Evolutionary conservation across 2,797 vertebrate species (phyloP), one percentile per base, ranked within the genome.

Genomic region (Anabas testudineus): DNA sequence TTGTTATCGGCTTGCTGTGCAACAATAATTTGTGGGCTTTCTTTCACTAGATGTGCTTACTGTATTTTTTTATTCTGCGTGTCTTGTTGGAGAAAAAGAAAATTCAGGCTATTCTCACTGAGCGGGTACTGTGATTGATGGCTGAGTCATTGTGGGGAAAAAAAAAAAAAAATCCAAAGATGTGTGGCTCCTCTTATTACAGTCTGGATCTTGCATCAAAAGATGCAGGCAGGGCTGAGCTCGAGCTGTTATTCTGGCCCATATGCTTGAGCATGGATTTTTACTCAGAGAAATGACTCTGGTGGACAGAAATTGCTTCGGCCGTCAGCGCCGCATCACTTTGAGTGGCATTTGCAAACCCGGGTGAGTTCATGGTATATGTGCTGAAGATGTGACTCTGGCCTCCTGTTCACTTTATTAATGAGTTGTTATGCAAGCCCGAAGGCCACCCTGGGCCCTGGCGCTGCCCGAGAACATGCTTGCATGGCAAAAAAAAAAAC

Each of bases 381-480:
- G 81, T 88, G 86, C 87, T 90, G 85, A 86, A 87, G 81, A 85
- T 75, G 81, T 78, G 83, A 82, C 80, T 87, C 75, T 32, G 71
- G 71, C 52, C 74, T 46, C 47, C 70, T 10, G 51, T 80, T 76
- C 84, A 81, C 90, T 87, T 90, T 88, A 90, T 90, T 91, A 90
- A 92, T 84, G 74, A 92, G 76, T 79, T 76, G 78, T 90, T 88
- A 83, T 14, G 63, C 88, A 56, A 84, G 81, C 85, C 86, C 80
- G 56, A 76, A 75, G 87, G 74, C 67, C 30, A 43, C 46, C 58
- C 39, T 4, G 12, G 70, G 58, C 52, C 47, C 28, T 0, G 32
- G 36, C 16, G 64, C 68, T 60, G 51, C 67, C 52, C 49, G 45
- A 37, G 34, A 81, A 83, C 65, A 51, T 89, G 88, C 86, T 88